These are phyloP conservation scores for Probaryconus sp. DNA, from an alignment of 1,140 invertebrate species.

Conservation along the genomic window DNA sequence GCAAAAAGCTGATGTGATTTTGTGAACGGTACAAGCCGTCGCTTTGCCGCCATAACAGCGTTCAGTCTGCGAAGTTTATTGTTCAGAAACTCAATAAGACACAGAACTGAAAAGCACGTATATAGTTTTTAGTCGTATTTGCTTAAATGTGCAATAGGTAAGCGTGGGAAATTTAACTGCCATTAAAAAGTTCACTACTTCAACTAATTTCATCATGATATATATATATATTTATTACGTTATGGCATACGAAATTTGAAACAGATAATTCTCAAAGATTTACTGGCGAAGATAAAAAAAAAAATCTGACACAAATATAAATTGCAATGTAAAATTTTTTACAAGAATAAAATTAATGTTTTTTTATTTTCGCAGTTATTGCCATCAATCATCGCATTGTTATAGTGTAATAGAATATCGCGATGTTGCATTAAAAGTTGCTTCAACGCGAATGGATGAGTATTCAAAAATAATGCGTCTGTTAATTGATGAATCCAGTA, in stretches of 20 bases:
- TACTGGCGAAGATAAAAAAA: too few relatives aligned
- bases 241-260: too few relatives aligned
- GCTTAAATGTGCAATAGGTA: constrained; percentile 37
- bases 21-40: constrained; percentile 48
- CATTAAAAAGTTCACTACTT: too few relatives aligned
- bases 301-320: too few relatives aligned
- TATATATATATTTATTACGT: too few relatives aligned
- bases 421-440: constrained; percentile 4
- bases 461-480: constrained; percentile 8
- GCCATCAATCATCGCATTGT: too few relatives aligned
- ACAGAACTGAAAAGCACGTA: constrained; percentile 43
- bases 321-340: too few relatives aligned
- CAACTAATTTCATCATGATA: too few relatives aligned
- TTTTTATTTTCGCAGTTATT: too few relatives aligned
- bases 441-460: constrained; percentile 17
- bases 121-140: constrained; percentile 52
- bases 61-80: constrained; percentile 40
- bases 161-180: constrained; percentile 28
- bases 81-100: constrained; percentile 17
- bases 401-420: too few relatives aligned
- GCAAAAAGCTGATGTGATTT: constrained; percentile 58
- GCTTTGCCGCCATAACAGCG: constrained; percentile 23
- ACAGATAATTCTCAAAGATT: too few relatives aligned
- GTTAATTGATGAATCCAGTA: constrained; percentile 43
- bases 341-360: too few relatives aligned